Evolutionary conservation across 2,888 invertebrate genomes (phyloP).

Genomic region (Phalera bucephala): DNA sequence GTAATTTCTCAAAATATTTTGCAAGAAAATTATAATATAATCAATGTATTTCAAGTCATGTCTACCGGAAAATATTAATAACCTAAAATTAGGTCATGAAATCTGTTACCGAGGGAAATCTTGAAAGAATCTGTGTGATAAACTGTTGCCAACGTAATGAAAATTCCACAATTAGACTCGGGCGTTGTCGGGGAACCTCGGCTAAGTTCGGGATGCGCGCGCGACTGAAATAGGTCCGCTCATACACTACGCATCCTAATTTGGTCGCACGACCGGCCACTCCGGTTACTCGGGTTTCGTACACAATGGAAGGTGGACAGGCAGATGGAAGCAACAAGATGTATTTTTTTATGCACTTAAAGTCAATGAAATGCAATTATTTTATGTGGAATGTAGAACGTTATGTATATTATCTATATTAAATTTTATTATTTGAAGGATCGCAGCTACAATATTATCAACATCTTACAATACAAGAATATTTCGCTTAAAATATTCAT

Average conservation of each 20-base stretch:
- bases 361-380: no score
- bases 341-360: not conserved
- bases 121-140: constrained; percentile 42
- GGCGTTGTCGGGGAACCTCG: constrained; percentile 56
- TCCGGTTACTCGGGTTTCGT: constrained; percentile 64
- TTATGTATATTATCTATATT: no score
- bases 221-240: constrained; percentile 74
- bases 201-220: constrained; percentile 46
- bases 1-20: no score
- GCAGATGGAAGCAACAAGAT: constrained; percentile 5
- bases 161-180: constrained; percentile 67
- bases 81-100: constrained; percentile 31
- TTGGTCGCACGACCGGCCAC: constrained; percentile 73
- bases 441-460: no score
- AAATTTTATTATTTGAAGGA: no score
- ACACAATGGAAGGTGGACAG: constrained; percentile 38
- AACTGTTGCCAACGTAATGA: constrained; percentile 45
- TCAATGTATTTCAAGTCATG: no score
- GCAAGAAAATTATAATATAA: no score
- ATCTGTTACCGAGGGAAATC: constrained; percentile 24
- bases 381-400: no score
- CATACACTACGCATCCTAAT: constrained; percentile 78
- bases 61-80: no score
- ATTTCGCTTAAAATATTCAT: no score
- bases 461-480: no score